Base-by-base conservation (phyloP, 2,113 vertebrate genomes). In the Stegastes partitus region DNA sequence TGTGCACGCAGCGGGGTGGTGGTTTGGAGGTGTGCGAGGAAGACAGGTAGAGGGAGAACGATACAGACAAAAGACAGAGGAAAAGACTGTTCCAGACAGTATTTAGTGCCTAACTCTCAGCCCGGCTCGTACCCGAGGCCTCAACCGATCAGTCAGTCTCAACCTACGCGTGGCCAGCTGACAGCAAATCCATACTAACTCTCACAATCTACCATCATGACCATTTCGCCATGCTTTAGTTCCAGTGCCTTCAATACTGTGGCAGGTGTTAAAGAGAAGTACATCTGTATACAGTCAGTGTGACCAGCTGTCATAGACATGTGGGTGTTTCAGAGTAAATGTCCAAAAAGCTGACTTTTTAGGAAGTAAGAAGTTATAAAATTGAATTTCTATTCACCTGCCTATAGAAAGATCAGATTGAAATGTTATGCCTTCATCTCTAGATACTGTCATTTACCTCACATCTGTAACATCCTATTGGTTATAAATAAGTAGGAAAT, bases 121-220 rank as follows among this genome's bases (percentile, higher is more conserved):
- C 78, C 85, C 87, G 88, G 89, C 92, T 94, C 66, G 87, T 93
- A 91, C 91, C 74, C 23, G 69, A 71, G 76, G 78, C 76, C 77
- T 83, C 39, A 12, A 56, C 82, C 74, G 55, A 82, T 87, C 84
- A 74, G 88, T 90, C 89, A 85, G 90, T 89, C 86, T 81, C 83
- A 79, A 84, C 39, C 72, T 56, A 65, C 56, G 61, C 66, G 74
- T 14, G 47, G 51, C 57, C 92, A 91, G 88, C 81, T 95, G 95
- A 97, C 95, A 95, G 95, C 84, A 96, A 95, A 96, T 96, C 95
- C 91, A 94, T 94, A 94, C 62, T 82, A 92, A 91, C 91, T 92
- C 87, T 69, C 83, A 79, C 92, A 88, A 91, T 93, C 95, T 93
- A 90, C 90, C 90, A 81, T 94, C 85, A 70, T 77, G 95, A 93